Base-by-base conservation (phyloP, 2,797 vertebrate species). In the Lacerta agilis region DNA sequence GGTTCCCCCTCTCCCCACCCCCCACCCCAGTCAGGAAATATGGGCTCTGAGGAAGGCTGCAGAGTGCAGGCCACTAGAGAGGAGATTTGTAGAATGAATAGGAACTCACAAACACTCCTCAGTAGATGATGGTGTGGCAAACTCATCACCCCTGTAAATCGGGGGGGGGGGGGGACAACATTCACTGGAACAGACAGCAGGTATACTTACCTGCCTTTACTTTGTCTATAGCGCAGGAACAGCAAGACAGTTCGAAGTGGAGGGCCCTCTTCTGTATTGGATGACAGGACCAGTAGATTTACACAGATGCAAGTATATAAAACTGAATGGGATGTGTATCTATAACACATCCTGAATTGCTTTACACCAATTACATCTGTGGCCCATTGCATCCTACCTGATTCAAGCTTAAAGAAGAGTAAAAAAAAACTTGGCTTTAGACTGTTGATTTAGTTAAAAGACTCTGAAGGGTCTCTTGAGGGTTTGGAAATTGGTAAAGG, bases 401-500 rank as follows among this genome's bases (percentile, higher is more conserved):
- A 82, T 29, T 82, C 23, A 78, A n/a, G 9, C 2, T 76, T 71
- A 25, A 58, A 71, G 8, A 66, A 82, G 25, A 58, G 66, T 18
- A 20, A 77, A 15, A 33, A 33, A 33, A 33, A 9, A n/a, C 5
- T 69, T 71, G 9, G 29, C 18, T 58, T 23, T 83, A 76, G 3
- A 1, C 27, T 41, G 27, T 43, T 71, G 64, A 11, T 83, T 55
- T 83, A 45, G 64, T 83, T 79, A 58, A 79, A 78, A 88, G 10
- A 55, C 10, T 71, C 9, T 69, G 43, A 1, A 43, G 61, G 9
- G 9, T 77, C 17, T 83, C 64, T 78, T 88, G 73, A 78, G 73
- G 10, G 18, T 81, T 89, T 71, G 15, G 76, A 88, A 90, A 87
- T 23, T 91, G 89, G 85, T 86, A 93, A 49, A 18, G 20, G 23